phyloP scores from a whole-genome alignment of 2,113 vertebrate species.

The Corythoichthys intestinalis region DNA sequence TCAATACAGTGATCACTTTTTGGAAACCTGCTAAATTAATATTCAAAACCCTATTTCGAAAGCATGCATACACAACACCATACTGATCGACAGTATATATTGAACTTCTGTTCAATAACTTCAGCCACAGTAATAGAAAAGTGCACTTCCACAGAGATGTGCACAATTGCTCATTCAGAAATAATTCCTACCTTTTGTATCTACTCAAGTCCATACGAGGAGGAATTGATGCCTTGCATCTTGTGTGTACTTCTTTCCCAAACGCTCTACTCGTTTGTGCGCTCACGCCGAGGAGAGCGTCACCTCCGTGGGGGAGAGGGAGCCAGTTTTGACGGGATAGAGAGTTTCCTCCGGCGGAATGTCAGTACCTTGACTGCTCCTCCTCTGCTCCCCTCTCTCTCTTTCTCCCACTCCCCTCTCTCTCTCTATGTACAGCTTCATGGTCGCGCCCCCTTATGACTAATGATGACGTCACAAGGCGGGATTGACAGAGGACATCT shows the following conservation, averaged over 20 bases:
- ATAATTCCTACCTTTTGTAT: not conserved
- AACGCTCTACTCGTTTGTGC: not conserved
- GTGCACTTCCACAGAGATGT: not conserved
- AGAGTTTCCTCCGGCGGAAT: not conserved
- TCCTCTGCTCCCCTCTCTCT: not conserved
- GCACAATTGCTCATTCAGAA: not conserved
- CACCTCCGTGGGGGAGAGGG: not conserved
- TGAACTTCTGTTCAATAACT: not conserved
- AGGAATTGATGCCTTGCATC: not conserved
- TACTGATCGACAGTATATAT: not conserved
- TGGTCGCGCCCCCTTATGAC: not conserved
- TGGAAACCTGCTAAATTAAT: not conserved
- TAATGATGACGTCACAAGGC: not conserved
- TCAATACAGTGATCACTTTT: no score
- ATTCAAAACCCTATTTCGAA: not conserved
- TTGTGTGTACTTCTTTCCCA: not conserved
- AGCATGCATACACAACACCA: not conserved
- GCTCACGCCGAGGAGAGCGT: not conserved
- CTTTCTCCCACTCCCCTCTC: not conserved
- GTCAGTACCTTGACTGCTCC: not conserved
- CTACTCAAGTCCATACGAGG: not conserved
- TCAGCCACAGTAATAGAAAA: not conserved
- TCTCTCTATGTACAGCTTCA: not conserved
- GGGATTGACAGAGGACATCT: not conserved
- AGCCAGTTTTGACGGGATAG: not conserved